Evolutionary conservation across 2,888 invertebrate species (phyloP).

Genomic region (Caenorhabditis auriculariae): DNA sequence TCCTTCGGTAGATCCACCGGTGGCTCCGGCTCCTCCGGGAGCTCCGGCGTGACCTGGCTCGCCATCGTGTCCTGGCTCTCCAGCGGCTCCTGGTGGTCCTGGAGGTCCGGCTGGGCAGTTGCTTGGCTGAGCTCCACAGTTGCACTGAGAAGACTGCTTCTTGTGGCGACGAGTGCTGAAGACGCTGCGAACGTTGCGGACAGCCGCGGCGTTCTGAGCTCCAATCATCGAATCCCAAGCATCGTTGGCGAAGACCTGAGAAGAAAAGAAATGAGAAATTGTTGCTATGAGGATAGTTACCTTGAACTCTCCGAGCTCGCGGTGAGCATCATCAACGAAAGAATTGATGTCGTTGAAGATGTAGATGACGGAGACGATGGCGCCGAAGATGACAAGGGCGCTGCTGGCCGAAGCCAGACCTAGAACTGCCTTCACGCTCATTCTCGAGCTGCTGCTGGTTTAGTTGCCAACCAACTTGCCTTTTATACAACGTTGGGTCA

Average conservation of each 20-base stretch:
- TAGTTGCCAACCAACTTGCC: no score
- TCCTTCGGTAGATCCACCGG: slow-evolving; percentile 9
- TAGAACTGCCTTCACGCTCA: no score
- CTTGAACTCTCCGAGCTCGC: slow-evolving; percentile 34
- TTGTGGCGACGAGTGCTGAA: slow-evolving; percentile 19
- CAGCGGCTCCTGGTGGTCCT: slow-evolving; percentile 40
- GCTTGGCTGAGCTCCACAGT: slow-evolving; percentile 33
- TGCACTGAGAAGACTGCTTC: slow-evolving; percentile 31
- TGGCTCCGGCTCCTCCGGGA: slow-evolving; percentile 25
- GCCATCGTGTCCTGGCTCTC: slow-evolving; percentile 32
- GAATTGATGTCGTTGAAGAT: slow-evolving; percentile 37
- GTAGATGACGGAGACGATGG: slow-evolving; percentile 22
- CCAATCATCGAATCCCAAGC: slow-evolving; percentile 33
- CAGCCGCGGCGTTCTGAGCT: slow-evolving; percentile 9
- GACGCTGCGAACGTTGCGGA: slow-evolving; percentile 21
- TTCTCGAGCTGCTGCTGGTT: no score
- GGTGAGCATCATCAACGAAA: slow-evolving; percentile 28
- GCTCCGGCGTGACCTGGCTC: slow-evolving; percentile 31
- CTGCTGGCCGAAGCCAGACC: no score
- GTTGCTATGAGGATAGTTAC: no score
- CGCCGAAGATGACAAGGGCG: slow-evolving; percentile 29
- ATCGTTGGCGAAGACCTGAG: slow-evolving; percentile 29
- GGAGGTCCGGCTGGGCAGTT: slow-evolving; percentile 43
- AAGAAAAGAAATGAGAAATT: no score
- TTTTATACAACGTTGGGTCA: no score